Conservation (phyloP, 2,888 invertebrate genomes). For the Rhabditophanes sp. region DNA sequence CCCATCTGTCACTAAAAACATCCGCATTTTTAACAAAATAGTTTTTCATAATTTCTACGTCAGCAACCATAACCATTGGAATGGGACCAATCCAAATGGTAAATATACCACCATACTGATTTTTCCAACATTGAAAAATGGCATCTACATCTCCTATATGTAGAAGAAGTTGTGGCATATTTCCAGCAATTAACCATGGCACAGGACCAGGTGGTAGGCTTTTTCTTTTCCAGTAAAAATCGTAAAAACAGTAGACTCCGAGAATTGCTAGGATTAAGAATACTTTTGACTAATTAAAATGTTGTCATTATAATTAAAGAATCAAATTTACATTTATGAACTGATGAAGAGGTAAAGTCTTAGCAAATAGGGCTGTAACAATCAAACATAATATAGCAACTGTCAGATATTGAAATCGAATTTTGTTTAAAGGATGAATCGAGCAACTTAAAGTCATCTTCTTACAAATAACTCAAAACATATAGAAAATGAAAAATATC, state of each 20-base stretch:
- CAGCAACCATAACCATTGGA: constrained; percentile 35
- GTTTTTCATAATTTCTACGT: constrained; percentile 20
- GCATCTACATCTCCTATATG: constrained; percentile 17
- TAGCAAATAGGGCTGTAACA: no score
- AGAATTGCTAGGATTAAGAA: no score
- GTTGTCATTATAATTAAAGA: no score
- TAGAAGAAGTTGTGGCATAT: constrained; percentile 16
- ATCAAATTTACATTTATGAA: no score
- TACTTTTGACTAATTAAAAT: no score
- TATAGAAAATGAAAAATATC: no score
- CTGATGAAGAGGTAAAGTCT: no score
- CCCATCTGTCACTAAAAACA: constrained; percentile 36
- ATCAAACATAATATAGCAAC: no score
- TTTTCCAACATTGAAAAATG: constrained; percentile 21
- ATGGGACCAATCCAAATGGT: constrained; percentile 43
- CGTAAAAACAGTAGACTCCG: constrained; percentile 18
- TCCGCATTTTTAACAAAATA: constrained; percentile 38
- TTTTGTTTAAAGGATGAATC: no score
- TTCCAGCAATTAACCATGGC: constrained; percentile 28
- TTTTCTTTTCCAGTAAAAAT: constrained; percentile 26
- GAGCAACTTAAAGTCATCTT: no score
- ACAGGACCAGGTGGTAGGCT: constrained; percentile 27
- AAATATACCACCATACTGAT: constrained; percentile 27
- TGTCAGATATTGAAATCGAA: no score
- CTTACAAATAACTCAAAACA: no score